Conservation (phyloP, 1,140 invertebrate genomes). For the Diachasma alloeum region DNA sequence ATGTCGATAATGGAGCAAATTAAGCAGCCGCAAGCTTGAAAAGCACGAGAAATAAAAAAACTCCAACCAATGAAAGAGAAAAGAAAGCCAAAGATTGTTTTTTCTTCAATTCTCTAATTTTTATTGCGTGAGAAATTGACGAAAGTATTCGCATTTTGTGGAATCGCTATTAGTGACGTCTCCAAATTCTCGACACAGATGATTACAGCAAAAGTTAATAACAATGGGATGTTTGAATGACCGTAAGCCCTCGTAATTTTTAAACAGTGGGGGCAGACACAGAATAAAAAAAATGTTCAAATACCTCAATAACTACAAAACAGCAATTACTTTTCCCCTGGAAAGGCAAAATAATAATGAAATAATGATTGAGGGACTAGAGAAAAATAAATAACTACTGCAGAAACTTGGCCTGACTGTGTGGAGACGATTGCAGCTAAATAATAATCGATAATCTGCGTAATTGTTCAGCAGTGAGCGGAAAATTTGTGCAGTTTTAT, state of each 20-base stretch:
- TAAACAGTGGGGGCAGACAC: conserved; percentile 35
- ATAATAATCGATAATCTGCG: conserved; percentile 2
- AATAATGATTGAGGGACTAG: neutral
- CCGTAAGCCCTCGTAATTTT: conserved; percentile 15
- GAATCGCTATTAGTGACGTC: neutral
- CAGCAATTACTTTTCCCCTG: conserved; percentile 53
- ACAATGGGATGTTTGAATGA: neutral
- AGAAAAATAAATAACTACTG: neutral
- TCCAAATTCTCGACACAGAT: neutral
- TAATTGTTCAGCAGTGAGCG: conserved; percentile 16
- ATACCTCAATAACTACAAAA: conserved; percentile 54
- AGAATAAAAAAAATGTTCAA: conserved; percentile 46
- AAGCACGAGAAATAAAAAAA: neutral
- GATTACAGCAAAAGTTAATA: neutral
- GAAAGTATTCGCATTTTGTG: neutral
- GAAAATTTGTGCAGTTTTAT: conserved; percentile 29
- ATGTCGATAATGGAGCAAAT: neutral
- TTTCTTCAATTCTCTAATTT: neutral
- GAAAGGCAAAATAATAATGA: conserved; percentile 37
- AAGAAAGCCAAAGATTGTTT: neutral
- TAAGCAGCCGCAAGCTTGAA: neutral
- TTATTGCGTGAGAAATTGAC: neutral
- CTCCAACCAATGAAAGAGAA: neutral
- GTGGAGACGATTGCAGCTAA: neutral
- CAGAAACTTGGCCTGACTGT: neutral